Evolutionary conservation across 2,797 vertebrate species (phyloP).

Genomic region (Picus viridis): DNA sequence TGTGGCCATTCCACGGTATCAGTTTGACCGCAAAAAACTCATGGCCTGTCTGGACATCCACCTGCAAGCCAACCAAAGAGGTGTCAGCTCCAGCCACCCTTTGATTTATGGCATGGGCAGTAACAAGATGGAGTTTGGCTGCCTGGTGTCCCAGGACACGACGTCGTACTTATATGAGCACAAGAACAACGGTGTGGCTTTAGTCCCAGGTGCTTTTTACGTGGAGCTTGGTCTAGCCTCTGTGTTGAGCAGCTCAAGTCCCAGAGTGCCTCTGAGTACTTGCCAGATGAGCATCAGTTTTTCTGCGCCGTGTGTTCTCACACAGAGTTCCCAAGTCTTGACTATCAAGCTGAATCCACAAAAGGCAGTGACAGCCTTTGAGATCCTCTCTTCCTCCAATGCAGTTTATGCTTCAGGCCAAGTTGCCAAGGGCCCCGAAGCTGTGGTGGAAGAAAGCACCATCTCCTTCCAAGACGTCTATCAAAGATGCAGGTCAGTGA

Average conservation of each 20-base stretch:
- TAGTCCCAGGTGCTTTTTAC: constrained; percentile 86
- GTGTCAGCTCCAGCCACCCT: constrained; percentile 39
- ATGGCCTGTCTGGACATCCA: constrained; percentile 71
- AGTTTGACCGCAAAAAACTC: constrained; percentile 82
- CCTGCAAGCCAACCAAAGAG: background rate
- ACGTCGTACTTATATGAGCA: constrained; percentile 85
- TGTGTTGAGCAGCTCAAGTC: constrained; percentile 75
- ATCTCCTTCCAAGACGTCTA: constrained; percentile 77
- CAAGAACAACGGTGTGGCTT: constrained; percentile 79
- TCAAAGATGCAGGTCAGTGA: constrained; percentile 77
- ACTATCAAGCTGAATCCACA: constrained; percentile 75
- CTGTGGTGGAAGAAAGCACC: constrained; percentile 75
- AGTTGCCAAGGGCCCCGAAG: constrained; percentile 45
- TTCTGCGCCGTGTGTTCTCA: constrained; percentile 80
- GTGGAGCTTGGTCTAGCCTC: constrained; percentile 85
- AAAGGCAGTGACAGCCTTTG: constrained; percentile 74
- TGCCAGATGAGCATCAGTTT: constrained; percentile 82
- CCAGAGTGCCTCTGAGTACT: constrained; percentile 76
- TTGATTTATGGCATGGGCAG: constrained; percentile 68
- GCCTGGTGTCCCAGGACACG: constrained; percentile 72
- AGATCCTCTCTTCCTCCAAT: constrained; percentile 77
- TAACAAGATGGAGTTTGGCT: constrained; percentile 70
- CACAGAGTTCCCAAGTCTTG: constrained; percentile 73
- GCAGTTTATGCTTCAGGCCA: constrained; percentile 82
- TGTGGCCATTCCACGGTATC: constrained; percentile 81